A percentile compares a stretch with the other conserved stretches of the same genome.
Evolutionary conservation across 1,140 invertebrate genomes (phyloP).

Genomic region (Listronotus bonariensis): DNA sequence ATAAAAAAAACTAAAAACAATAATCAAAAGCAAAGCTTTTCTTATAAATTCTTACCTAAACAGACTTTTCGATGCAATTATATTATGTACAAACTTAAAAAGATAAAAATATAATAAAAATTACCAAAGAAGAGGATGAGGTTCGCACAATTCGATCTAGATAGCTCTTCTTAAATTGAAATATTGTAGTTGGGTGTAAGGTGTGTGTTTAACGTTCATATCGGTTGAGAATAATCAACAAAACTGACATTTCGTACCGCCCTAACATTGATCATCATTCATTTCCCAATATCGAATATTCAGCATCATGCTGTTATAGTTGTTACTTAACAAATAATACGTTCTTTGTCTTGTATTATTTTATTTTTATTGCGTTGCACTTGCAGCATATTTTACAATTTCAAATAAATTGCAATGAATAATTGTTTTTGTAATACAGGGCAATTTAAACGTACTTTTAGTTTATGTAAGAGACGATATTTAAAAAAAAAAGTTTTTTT

Average conservation of each 20-base stretch:
- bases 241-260: conserved; percentile 29
- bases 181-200: conserved; percentile 35
- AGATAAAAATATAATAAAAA: background rate
- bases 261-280: conserved; percentile 35
- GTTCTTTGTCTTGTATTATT: too few species aligned
- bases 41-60: too few species aligned
- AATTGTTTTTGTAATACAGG: too few species aligned
- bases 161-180: conserved; percentile 31
- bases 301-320: conserved; percentile 23
- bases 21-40: too few species aligned
- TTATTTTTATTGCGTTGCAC: background rate
- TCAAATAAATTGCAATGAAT: too few species aligned
- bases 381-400: background rate
- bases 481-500: too few species aligned
- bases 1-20: too few species aligned
- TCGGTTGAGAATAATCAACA: conserved; percentile 35
- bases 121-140: conserved; percentile 1
- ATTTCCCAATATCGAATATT: conserved; percentile 34
- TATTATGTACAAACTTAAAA: too few species aligned
- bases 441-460: too few species aligned
- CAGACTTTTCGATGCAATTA: too few species aligned
- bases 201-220: conserved; percentile 29
- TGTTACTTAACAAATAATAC: conserved; percentile 8
- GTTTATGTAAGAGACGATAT: too few species aligned
- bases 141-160: conserved; percentile 33